Evolutionary conservation across 2,797 vertebrate genomes (phyloP), one percentile per base, ranked within the genome.

Genomic region (Ctenopoma multispine): DNA sequence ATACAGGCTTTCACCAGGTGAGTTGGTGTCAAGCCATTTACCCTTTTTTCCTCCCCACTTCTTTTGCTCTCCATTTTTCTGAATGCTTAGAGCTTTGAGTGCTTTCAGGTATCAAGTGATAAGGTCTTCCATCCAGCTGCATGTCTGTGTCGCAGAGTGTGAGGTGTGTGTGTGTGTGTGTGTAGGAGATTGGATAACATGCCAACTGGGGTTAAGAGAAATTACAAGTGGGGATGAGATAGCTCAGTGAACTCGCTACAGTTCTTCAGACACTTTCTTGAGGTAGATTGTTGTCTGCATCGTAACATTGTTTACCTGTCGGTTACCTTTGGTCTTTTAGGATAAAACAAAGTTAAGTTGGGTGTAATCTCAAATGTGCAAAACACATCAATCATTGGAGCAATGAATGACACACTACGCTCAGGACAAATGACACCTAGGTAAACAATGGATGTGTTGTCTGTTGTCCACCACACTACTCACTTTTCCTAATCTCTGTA

Each of bases 311-410:
- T 40, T 15, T 3, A 10, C 17, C 29, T 7, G 44, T 24, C 17
- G 38, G 55, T 21, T 12, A 40, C 48, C 40, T 69, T 53, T 49
- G 24, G 38, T 69, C 54, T 51, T 8, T 10, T 51, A 27, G 23
- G 40, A 60, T 50, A 34, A 65, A 54, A 48, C 18, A 20, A 36
- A 12, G 3, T 46, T 46, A 55, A 24, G 38, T 62, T 82, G 14
- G 5, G 41, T 17, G 17, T n/a, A 78, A 47, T 84, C 85, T 74
- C 60, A 85, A 86, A 85, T 86, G 79, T 83, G 81, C 83, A 82
- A 64, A 66, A 76, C 34, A 31, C 49, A 67, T 77, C 17, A 41
- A 65, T 87, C 69, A 75, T 87, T 84, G 71, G 84, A 77, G 67
- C 74, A 84, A 49, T n/a, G 53, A 76, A 79, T 88, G 85, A 87